phyloP scores from a whole-genome alignment of 2,797 vertebrate species.

The Neomorphus geoffroyi region DNA sequence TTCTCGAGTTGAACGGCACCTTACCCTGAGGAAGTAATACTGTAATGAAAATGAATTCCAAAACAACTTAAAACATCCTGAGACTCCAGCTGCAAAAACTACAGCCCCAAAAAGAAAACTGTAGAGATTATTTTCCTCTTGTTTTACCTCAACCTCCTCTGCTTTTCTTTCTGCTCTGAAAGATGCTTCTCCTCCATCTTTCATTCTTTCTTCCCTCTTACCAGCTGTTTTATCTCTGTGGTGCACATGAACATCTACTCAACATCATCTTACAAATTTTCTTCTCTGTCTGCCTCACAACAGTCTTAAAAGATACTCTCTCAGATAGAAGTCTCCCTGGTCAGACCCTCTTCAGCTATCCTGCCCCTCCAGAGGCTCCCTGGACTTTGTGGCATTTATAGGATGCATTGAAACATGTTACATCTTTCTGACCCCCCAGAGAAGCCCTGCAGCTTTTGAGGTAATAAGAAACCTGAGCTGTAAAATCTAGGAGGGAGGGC shows the following conservation, averaged over 20 bases:
- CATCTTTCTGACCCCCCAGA: not conserved
- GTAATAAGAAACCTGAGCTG: not conserved
- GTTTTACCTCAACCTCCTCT: not conserved
- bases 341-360: not conserved
- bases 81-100: not conserved
- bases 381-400: not conserved
- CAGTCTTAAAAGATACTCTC: not conserved
- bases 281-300: not conserved
- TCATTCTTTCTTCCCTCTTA: not conserved
- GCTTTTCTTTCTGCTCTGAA: not conserved
- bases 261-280: not conserved
- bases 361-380: not conserved
- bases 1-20: not conserved
- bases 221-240: not conserved
- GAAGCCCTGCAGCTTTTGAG: not conserved
- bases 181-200: not conserved
- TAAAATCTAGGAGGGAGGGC: not conserved
- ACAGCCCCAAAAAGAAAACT: not conserved
- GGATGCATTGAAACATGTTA: not conserved
- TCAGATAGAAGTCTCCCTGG: not conserved
- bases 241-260: not conserved
- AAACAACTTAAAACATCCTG: not conserved
- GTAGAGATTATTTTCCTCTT: not conserved
- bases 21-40: not conserved
- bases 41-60: not conserved